Conservation (phyloP, 2,113 vertebrate species). For the Copsychus sechellarum region DNA sequence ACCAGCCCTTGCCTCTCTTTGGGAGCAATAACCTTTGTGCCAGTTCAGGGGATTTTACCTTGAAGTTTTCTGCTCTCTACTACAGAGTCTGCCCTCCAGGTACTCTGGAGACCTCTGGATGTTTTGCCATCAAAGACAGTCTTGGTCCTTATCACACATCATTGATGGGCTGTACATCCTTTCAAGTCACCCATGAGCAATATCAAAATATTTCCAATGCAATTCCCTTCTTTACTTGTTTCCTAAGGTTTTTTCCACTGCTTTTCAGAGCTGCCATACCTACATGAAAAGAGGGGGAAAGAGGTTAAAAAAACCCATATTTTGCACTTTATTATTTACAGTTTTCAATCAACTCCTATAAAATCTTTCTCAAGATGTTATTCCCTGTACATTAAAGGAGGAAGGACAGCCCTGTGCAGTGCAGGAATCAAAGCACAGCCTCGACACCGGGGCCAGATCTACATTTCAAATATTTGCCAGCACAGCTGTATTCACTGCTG, state of each 20-base stretch:
- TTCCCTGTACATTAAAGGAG: not conserved
- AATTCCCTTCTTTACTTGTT: not conserved
- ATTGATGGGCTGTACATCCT: not conserved
- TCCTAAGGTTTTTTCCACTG: not conserved
- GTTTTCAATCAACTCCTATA: not conserved
- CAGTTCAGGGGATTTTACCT: not conserved
- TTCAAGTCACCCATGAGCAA: not conserved
- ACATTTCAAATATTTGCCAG: not conserved
- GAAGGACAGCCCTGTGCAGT: not conserved
- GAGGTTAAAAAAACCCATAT: fast-evolving
- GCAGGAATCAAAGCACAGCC: not conserved
- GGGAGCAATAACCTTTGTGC: not conserved
- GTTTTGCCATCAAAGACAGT: not conserved
- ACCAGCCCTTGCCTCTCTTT: not conserved
- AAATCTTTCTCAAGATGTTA: not conserved
- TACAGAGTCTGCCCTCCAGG: not conserved
- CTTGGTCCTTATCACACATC: not conserved
- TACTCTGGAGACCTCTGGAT: not conserved
- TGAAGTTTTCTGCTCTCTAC: not conserved
- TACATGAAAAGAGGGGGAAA: not conserved
- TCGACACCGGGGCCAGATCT: not conserved
- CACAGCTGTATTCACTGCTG: not conserved
- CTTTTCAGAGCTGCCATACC: not conserved
- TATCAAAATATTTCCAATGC: not conserved
- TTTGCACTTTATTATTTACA: not conserved